phyloP scores from a whole-genome alignment of 2,797 vertebrate genomes.

The Pangasius sanitwongsei region DNA sequence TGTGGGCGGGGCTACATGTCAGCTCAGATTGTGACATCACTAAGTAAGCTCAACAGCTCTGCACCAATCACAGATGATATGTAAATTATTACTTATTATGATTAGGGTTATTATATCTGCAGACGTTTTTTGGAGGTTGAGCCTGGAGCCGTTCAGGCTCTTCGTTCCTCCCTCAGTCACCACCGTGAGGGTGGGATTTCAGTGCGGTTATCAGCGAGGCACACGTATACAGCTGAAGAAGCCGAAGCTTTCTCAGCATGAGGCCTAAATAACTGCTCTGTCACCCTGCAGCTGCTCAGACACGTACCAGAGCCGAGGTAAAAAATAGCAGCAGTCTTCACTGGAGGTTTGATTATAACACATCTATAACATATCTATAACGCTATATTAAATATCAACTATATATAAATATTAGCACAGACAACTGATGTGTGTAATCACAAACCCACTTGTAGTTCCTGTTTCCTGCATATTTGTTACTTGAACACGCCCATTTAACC shows the following conservation, averaged over 20 bases:
- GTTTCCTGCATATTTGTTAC: not conserved
- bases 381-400: not conserved
- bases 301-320: not conserved
- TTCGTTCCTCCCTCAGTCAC: not conserved
- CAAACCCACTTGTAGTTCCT: not conserved
- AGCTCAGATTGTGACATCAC: not conserved
- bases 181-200: not conserved
- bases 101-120: not conserved
- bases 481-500: not conserved
- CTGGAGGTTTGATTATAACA: not conserved
- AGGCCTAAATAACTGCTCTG: slow-evolving; percentile 7
- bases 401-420: not conserved
- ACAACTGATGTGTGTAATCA: not conserved
- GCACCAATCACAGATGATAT: not conserved
- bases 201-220: not conserved
- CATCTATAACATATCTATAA: not conserved
- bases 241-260: not conserved
- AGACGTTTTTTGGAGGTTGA: not conserved
- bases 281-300: slow-evolving; percentile 25
- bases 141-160: not conserved
- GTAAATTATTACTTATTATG: not conserved
- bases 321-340: slow-evolving; percentile 13
- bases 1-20: not conserved
- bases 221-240: not conserved
- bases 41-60: not conserved